Evolutionary conservation across 2,113 vertebrate species (phyloP).

Genomic region (Odocoileus virginianus): DNA sequence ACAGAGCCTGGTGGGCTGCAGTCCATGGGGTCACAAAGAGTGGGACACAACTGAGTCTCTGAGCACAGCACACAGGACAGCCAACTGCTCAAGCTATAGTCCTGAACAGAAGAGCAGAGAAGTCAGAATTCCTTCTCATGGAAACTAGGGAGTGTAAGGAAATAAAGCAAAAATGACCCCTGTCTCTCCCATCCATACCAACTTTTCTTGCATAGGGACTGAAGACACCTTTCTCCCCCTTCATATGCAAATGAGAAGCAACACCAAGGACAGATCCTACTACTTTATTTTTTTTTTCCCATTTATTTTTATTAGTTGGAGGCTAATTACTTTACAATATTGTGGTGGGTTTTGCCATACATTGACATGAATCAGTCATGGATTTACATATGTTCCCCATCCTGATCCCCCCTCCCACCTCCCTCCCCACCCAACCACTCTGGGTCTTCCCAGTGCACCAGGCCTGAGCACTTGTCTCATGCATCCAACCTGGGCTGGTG

Average conservation of each 20-base stretch:
- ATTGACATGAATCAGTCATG: too few relatives aligned
- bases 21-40: not conserved
- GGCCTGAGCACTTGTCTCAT: too few relatives aligned
- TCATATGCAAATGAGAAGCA: slow-evolving; percentile 6
- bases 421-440: too few relatives aligned
- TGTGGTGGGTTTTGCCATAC: too few relatives aligned
- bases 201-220: slow-evolving; percentile 1
- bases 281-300: not conserved
- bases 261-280: not conserved
- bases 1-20: not conserved
- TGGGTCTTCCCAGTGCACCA: too few relatives aligned
- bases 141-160: not conserved
- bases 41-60: not conserved
- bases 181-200: not conserved
- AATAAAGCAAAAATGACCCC: not conserved
- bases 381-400: too few relatives aligned
- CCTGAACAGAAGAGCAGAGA: not conserved
- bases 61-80: not conserved
- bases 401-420: too few relatives aligned
- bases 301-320: too few relatives aligned
- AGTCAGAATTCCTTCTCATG: not conserved
- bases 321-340: too few relatives aligned
- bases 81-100: not conserved
- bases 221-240: not conserved
- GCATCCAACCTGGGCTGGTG: too few relatives aligned